These are phyloP conservation scores for Calameuta idolon DNA, from an alignment of 2,888 invertebrate genomes.

Conservation along the genomic window DNA sequence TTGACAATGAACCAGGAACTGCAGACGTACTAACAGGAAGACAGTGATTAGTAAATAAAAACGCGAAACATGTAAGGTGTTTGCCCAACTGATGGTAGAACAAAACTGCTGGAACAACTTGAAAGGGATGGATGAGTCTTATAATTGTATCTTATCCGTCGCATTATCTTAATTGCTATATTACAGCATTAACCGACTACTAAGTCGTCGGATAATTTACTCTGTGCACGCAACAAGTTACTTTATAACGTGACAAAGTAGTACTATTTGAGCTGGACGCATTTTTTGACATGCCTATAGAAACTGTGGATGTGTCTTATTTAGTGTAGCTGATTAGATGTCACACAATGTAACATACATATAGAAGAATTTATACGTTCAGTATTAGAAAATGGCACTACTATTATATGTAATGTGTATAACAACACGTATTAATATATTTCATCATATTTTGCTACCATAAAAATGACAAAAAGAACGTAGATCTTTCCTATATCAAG, in stretches of 20 bases:
- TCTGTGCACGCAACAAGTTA: neutral
- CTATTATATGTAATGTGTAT: slow-evolving; percentile 27
- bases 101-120: neutral
- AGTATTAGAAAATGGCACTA: slow-evolving; percentile 36
- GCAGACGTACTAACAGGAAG: slow-evolving; percentile 54
- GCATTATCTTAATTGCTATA: neutral
- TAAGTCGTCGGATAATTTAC: neutral
- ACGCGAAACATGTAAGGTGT: neutral
- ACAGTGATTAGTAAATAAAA: neutral
- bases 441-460: neutral
- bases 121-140: neutral
- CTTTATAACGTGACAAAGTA: neutral
- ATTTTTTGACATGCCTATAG: neutral
- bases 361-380: slow-evolving; percentile 31
- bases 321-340: neutral
- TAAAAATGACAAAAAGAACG: neutral
- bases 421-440: slow-evolving; percentile 29
- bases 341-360: neutral
- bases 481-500: neutral
- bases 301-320: neutral
- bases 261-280: neutral
- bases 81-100: neutral
- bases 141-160: neutral
- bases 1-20: slow-evolving; percentile 69
- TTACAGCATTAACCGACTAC: neutral